Evolutionary conservation across 2,113 vertebrate genomes (phyloP).

Genomic region (Sialia sialis): DNA sequence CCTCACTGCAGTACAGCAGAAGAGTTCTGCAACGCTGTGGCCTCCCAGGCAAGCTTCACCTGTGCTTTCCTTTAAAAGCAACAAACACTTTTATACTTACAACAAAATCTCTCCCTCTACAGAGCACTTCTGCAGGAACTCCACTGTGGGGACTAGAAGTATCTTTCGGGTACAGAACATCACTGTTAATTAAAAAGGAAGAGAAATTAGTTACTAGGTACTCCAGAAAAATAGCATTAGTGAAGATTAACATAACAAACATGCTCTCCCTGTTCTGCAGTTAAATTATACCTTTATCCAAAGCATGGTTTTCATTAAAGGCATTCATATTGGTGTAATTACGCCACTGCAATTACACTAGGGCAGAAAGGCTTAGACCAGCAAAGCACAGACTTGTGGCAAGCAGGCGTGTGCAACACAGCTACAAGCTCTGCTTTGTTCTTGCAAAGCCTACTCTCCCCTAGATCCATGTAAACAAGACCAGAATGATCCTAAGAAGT

Average conservation of each 20-base stretch:
- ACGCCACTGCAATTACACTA: conserved; percentile 4
- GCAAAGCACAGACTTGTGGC: conserved; percentile 14
- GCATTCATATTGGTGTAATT: conserved; percentile 18
- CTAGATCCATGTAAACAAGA: not conserved
- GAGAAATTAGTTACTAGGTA: not conserved
- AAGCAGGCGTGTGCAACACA: not conserved
- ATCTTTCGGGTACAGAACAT: conserved; percentile 95
- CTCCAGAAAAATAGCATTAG: not conserved
- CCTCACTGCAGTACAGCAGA: not conserved
- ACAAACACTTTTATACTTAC: conserved; percentile 74
- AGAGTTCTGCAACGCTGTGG: not conserved
- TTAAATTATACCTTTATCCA: conserved; percentile 39
- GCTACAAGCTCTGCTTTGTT: conserved; percentile 35
- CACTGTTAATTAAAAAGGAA: conserved; percentile 74
- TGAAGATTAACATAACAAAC: not conserved
- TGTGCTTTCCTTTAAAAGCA: not conserved
- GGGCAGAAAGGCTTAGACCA: conserved; percentile 20
- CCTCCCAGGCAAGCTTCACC: not conserved
- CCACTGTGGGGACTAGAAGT: conserved; percentile 94
- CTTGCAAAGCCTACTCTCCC: not conserved
- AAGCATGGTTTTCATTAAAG: conserved; percentile 10
- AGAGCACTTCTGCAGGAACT: conserved; percentile 93
- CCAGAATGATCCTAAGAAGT: not conserved
- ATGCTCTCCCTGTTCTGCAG: not conserved
- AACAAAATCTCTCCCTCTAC: conserved; percentile 93